These are phyloP conservation scores for Ctenochaetus hawaiiensis DNA, from an alignment of 2,797 vertebrate genomes.

Conservation along the genomic window DNA sequence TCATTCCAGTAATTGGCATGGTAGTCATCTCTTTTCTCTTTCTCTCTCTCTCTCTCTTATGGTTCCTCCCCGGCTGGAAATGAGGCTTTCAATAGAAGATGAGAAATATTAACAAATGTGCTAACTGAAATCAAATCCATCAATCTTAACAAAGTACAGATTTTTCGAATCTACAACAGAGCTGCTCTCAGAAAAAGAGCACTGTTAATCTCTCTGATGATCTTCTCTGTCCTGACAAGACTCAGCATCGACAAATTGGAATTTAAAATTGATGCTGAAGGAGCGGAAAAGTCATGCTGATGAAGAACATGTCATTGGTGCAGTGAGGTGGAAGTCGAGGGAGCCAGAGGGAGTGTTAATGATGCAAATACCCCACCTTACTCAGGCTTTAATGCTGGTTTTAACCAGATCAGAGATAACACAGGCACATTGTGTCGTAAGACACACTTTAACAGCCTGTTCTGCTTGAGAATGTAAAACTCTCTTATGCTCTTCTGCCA, in stretches of 20 bases:
- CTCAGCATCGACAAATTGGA: slow-evolving; percentile 36
- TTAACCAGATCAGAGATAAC: slow-evolving; percentile 38
- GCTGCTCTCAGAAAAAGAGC: slow-evolving; percentile 21
- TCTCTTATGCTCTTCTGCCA: slow-evolving; percentile 32
- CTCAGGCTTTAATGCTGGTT: slow-evolving; percentile 33
- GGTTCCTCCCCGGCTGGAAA: slow-evolving; percentile 13
- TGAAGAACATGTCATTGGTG: slow-evolving; percentile 23
- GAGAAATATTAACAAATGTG: slow-evolving; percentile 40
- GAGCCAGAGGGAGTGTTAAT: slow-evolving; percentile 14
- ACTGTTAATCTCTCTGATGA: slow-evolving; percentile 52
- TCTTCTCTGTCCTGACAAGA: slow-evolving; percentile 41
- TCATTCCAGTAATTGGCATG: slow-evolving; percentile 1
- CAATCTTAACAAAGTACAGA: slow-evolving; percentile 36
- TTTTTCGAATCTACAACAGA: slow-evolving; percentile 27
- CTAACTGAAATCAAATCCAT: slow-evolving; percentile 35
- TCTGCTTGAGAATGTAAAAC: slow-evolving; percentile 39
- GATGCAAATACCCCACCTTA: slow-evolving; percentile 26
- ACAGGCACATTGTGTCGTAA: slow-evolving; percentile 30
- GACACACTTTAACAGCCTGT: slow-evolving; percentile 37
- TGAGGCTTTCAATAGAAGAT: slow-evolving; percentile 21
- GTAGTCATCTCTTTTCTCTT: neutral
- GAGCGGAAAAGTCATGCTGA: slow-evolving; percentile 29
- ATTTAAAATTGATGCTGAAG: slow-evolving; percentile 40
- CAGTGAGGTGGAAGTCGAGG: neutral
- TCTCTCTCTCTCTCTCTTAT: neutral